A percentile compares a stretch with the other conserved stretches of the same genome.
Evolutionary conservation across 2,888 invertebrate species (phyloP).

Genomic region (Diadromus collaris): DNA sequence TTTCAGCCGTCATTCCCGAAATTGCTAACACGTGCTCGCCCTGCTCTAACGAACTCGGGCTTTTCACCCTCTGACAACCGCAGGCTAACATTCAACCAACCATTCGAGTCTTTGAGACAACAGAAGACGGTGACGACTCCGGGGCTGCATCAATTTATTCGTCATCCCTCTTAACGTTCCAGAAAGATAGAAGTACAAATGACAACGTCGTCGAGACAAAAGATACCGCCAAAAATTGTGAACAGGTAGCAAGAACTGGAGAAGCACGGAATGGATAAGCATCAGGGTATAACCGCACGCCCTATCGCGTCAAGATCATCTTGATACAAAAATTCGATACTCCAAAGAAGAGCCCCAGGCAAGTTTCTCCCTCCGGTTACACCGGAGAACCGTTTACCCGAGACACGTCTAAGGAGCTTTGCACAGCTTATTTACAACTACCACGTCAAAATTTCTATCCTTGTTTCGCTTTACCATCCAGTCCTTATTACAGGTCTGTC

Average conservation of each 20-base stretch:
- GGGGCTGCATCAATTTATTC: slow-evolving; percentile 60
- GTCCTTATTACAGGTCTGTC: slow-evolving; percentile 5
- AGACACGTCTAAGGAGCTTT: slow-evolving; percentile 53
- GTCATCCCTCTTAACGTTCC: slow-evolving; percentile 45
- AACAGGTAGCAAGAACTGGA: neutral
- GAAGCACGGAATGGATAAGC: neutral
- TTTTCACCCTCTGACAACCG: slow-evolving; percentile 52
- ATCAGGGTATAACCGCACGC: neutral
- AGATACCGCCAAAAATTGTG: neutral
- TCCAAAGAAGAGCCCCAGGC: neutral
- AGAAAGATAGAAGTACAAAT: neutral
- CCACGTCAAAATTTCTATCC: slow-evolving; percentile 32
- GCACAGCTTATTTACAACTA: slow-evolving; percentile 51
- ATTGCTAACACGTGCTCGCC: slow-evolving; percentile 70
- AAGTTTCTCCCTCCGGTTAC: neutral
- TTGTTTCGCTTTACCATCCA: slow-evolving; percentile 26
- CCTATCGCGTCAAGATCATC: slow-evolving; percentile 29
- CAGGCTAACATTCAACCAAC: slow-evolving; percentile 29
- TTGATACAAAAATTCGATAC: slow-evolving; percentile 28
- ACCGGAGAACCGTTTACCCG: slow-evolving; percentile 39
- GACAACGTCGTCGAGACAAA: slow-evolving; percentile 2
- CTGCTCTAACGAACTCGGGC: slow-evolving; percentile 70
- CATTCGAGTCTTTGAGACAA: slow-evolving; percentile 68
- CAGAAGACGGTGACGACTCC: slow-evolving; percentile 57
- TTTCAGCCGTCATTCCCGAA: slow-evolving; percentile 56